Conservation (phyloP, 2,113 vertebrate genomes). For the Myotis davidii region DNA sequence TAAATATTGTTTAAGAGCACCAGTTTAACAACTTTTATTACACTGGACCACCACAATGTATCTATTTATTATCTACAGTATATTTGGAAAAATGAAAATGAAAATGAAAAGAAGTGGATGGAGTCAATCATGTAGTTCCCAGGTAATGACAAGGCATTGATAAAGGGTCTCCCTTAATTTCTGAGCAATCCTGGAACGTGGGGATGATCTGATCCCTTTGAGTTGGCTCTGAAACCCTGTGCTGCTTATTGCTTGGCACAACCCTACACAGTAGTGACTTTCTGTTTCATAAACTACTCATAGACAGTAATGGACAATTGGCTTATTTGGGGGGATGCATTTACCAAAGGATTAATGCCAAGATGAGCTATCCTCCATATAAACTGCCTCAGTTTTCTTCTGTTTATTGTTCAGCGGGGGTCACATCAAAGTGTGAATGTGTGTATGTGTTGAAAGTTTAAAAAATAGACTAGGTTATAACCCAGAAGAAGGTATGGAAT, state of each 20-base stretch:
- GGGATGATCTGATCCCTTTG: background rate
- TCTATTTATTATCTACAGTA: constrained; percentile 74
- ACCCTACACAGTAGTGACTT: background rate
- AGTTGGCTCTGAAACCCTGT: background rate
- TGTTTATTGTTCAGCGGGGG: background rate
- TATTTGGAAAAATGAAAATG: constrained; percentile 75
- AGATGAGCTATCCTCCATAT: background rate
- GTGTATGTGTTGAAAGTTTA: background rate
- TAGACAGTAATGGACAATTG: constrained; percentile 41
- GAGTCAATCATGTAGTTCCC: constrained; percentile 46
- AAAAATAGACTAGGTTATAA: background rate
- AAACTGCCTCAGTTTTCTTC: background rate
- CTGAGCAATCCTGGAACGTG: background rate
- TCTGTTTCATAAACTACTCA: constrained; percentile 35
- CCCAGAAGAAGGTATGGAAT: background rate
- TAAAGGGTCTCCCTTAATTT: constrained; percentile 48
- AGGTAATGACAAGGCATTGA: constrained; percentile 27
- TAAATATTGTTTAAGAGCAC: constrained; percentile 83
- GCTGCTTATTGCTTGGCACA: background rate
- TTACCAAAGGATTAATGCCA: background rate
- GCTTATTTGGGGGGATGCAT: background rate
- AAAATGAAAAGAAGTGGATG: constrained; percentile 59
- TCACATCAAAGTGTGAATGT: background rate
- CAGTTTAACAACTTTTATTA: constrained; percentile 77
- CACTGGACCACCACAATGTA: constrained; percentile 64